Conservation (phyloP, 2,797 vertebrate species). For the Nannoperca australis region DNA sequence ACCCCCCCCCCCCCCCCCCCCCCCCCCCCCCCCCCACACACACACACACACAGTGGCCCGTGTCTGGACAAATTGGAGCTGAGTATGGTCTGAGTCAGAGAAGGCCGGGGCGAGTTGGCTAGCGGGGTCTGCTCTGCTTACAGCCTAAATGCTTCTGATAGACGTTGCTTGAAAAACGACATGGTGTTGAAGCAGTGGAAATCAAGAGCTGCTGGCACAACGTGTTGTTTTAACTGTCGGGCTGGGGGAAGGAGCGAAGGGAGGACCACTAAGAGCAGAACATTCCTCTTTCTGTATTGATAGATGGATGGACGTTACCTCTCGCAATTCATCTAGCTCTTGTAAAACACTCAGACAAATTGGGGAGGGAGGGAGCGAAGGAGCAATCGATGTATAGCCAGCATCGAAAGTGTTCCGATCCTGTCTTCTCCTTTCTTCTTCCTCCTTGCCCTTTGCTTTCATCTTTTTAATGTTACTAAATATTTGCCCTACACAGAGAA, state of each 20-base stretch:
- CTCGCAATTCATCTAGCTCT: conserved; percentile 63
- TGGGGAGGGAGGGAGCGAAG: conserved; percentile 9
- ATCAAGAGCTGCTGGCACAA: conserved; percentile 74
- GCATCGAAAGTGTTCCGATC: conserved; percentile 25
- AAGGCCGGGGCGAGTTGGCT: conserved; percentile 62
- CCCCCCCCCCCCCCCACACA: conserved; percentile 46
- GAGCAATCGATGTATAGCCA: conserved; percentile 26
- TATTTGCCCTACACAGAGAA: background rate
- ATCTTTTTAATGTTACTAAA: background rate
- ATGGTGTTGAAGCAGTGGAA: conserved; percentile 77
- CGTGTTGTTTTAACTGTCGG: conserved; percentile 71
- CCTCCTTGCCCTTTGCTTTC: conserved; percentile 27
- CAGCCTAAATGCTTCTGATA: conserved; percentile 78
- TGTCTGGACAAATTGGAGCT: conserved; percentile 78
- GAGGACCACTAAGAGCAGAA: conserved; percentile 39
- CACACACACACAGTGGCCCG: conserved; percentile 46
- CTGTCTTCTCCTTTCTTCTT: conserved; percentile 16
- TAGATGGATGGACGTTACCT: conserved; percentile 63
- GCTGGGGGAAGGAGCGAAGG: background rate
- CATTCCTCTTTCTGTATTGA: conserved; percentile 53
- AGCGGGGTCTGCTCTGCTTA: conserved; percentile 77
- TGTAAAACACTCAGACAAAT: conserved; percentile 71
- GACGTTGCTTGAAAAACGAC: conserved; percentile 76
- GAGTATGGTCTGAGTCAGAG: conserved; percentile 69
- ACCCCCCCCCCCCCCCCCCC: too few species aligned